A percentile compares a stretch with the other conserved stretches of the same genome.
These are phyloP conservation scores for Tridacna gigas DNA, from an alignment of 2,888 invertebrate species.

Conservation along the genomic window DNA sequence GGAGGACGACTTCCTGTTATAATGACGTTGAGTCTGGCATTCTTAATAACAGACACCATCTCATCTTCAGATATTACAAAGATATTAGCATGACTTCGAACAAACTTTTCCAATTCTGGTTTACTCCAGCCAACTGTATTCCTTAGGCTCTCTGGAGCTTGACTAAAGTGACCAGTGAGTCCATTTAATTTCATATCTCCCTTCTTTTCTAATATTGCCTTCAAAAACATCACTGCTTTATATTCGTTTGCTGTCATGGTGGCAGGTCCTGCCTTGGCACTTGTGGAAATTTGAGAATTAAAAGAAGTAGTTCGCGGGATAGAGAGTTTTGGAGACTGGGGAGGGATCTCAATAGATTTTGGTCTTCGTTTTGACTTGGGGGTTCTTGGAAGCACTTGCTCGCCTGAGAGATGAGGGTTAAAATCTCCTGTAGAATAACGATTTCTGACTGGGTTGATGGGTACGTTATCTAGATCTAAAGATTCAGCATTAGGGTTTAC, in stretches of 20 bases:
- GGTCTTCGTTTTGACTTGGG: constrained; percentile 77
- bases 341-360: constrained; percentile 76
- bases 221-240: constrained; percentile 84
- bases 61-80: constrained; percentile 83
- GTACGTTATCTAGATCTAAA: constrained; percentile 69
- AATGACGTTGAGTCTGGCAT: constrained; percentile 83
- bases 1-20: constrained; percentile 83
- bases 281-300: constrained; percentile 56
- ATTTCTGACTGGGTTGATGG: constrained; percentile 34
- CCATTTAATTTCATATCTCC: constrained; percentile 81
- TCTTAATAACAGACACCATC: constrained; percentile 82
- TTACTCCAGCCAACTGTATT: constrained; percentile 84
- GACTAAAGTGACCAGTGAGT: constrained; percentile 81
- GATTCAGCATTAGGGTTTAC: constrained; percentile 76
- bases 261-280: constrained; percentile 79
- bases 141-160: constrained; percentile 82
- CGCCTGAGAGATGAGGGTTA: constrained; percentile 48
- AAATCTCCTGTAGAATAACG: constrained; percentile 51
- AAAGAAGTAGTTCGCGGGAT: constrained; percentile 65
- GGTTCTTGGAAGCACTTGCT: constrained; percentile 57
- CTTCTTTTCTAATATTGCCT: constrained; percentile 83
- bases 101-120: constrained; percentile 83
- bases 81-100: constrained; percentile 81
- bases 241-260: constrained; percentile 85
- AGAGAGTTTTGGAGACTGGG: constrained; percentile 65